These are phyloP conservation scores for Drepanosiphum platanoidis DNA, from an alignment of 2,888 invertebrate genomes.

Conservation along the genomic window DNA sequence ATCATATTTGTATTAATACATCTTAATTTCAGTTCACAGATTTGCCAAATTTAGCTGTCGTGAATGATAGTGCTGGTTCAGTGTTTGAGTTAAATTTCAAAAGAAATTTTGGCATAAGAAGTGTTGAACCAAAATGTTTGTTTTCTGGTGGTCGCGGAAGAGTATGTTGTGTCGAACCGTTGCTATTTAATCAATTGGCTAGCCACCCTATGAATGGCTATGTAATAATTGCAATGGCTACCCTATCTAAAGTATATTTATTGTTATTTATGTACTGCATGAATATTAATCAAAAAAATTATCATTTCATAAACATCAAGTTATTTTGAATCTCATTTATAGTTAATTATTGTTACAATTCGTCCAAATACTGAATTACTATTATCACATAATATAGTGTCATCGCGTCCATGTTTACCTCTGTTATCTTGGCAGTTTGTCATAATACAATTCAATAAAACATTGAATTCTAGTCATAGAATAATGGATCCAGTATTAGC, in stretches of 20 bases:
- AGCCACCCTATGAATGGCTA: conserved; percentile 78
- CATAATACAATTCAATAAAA: conserved; percentile 78
- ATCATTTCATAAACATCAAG: not conserved
- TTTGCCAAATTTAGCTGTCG: conserved; percentile 78
- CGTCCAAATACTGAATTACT: conserved; percentile 81
- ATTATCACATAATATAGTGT: conserved; percentile 80
- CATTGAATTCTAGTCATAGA: conserved; percentile 68
- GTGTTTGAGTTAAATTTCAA: conserved; percentile 94
- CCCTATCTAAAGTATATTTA: conserved; percentile 82
- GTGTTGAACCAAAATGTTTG: conserved; percentile 89
- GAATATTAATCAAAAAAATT: not conserved
- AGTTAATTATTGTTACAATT: conserved; percentile 82
- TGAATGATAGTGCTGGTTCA: conserved; percentile 93
- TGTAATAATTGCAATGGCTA: conserved; percentile 90
- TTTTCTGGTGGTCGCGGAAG: conserved; percentile 98
- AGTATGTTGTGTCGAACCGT: conserved; percentile 80
- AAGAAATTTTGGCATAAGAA: conserved; percentile 85
- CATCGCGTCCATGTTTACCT: conserved; percentile 81
- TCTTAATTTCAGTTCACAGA: conserved; percentile 73
- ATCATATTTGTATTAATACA: not conserved
- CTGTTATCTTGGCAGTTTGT: conserved; percentile 93
- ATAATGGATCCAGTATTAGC: conserved; percentile 87
- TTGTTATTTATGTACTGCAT: not conserved
- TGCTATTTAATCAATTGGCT: conserved; percentile 72
- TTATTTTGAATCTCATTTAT: conserved; percentile 63